Conservation (phyloP, 2,113 vertebrate genomes). For the Pyxicephalus adspersus region DNA sequence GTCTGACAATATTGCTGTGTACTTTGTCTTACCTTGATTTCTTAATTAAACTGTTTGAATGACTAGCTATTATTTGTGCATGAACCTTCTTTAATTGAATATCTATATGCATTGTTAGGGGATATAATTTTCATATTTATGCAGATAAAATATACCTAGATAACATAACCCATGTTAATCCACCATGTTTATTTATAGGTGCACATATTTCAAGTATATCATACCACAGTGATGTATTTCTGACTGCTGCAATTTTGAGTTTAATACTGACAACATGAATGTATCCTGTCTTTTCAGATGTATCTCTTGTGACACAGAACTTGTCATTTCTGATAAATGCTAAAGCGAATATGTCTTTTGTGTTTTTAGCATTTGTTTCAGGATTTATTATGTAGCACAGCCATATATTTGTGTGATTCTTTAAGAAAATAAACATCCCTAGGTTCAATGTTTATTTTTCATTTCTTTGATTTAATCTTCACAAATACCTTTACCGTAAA, state of each 20-base stretch:
- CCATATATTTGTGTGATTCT: not conserved
- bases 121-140: no score
- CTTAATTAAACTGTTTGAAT: no score
- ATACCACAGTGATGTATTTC: not conserved
- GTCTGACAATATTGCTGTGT: no score
- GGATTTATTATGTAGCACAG: conserved; percentile 12
- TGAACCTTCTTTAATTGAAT: no score
- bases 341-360: conserved; percentile 6
- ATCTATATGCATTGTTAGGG: no score
- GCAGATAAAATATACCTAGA: no score
- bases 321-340: conserved; percentile 33
- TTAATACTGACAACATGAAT: conserved; percentile 19
- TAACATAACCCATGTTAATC: no score
- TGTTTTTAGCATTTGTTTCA: conserved; percentile 11
- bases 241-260: not conserved
- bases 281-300: conserved; percentile 21
- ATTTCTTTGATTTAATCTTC: conserved; percentile 35
- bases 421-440: conserved; percentile 30
- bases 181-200: not conserved
- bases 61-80: no score
- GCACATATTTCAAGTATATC: not conserved
- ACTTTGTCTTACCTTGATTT: no score
- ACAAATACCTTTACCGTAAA: conserved; percentile 13
- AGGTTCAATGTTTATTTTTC: conserved; percentile 4
- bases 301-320: conserved; percentile 28